A percentile compares a stretch with the other conserved stretches of the same genome.
Evolutionary conservation across 2,797 vertebrate genomes (phyloP).

Genomic region (Pseudocheirus occidentalis): DNA sequence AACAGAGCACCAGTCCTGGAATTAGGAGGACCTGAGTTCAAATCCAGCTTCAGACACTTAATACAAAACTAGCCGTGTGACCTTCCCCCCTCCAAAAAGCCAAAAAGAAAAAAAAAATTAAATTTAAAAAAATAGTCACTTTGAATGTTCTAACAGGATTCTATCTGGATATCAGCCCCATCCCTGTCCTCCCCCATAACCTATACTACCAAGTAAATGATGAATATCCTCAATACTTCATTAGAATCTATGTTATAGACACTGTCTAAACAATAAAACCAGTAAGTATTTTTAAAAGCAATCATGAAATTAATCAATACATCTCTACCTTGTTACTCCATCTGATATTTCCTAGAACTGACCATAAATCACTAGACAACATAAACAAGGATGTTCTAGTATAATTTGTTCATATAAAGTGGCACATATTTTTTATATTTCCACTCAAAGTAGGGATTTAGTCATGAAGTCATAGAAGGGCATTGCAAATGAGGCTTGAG

Average conservation of each 20-base stretch:
- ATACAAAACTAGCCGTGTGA: too few relatives aligned
- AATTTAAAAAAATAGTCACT: not conserved
- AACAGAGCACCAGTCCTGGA: too few relatives aligned
- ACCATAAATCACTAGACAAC: not conserved
- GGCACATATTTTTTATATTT: not conserved
- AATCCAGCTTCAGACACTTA: too few relatives aligned
- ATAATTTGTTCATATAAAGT: not conserved
- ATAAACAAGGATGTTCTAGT: not conserved
- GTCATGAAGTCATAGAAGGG: not conserved
- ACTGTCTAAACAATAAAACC: not conserved
- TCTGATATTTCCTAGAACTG: not conserved
- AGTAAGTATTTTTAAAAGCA: not conserved
- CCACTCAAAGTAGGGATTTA: not conserved
- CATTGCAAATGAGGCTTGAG: not conserved
- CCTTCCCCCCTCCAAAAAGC: too few relatives aligned
- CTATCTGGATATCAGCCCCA: not conserved
- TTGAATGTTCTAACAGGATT: constrained; percentile 5
- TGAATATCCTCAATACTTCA: not conserved
- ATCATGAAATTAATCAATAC: not conserved
- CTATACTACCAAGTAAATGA: constrained; percentile 21
- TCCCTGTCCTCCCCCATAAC: not conserved
- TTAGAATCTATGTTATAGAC: not conserved
- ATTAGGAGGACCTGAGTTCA: too few relatives aligned
- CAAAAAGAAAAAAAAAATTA: too few relatives aligned
- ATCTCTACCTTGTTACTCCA: not conserved